Base-by-base conservation (phyloP, 2,888 invertebrate genomes). In the Ornithoptera priamus region DNA sequence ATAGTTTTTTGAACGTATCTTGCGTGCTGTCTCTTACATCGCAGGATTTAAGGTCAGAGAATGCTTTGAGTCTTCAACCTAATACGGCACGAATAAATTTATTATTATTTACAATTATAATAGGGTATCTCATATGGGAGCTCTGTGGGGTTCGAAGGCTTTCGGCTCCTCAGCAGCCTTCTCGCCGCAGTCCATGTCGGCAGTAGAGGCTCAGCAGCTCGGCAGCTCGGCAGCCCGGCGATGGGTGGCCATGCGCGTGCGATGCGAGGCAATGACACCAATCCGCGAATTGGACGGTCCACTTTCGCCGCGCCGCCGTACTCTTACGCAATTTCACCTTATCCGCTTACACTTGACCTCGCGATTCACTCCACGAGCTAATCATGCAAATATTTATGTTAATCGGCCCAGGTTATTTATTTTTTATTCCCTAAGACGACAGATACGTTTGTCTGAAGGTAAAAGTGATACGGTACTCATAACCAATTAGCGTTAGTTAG, bases 331-430 rank as follows among this genome's bases (percentile, higher is more conserved):
- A 92, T 83, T 80, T 85, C 86, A 87, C 89, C 88, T 90, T 87
- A 89, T 83, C 84, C 83, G 85, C 88, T 90, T 90, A 89, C 90
- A 90, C 92, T 91, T 91, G 92, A 90, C 92, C 90, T 83, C 85
- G 81, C 75, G 78, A 68, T 65, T 71, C 64, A 65, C 70, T 72
- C 65, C 72, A 57, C 1, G 56, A 65, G 62, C 66, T 62, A 59
- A 63, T 66, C 62, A 62, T 50, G 39, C 59, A 68, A 56, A 60
- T 60, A 59, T 65, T 10, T 59, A 24, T 42, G 60, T 69, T 24
- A 64, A 68, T 36, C 53, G n/a, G n/a, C 8, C 6, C 53, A n/a
- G 5, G 18, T 18, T 53, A 5, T 50, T 50, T 15, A 15, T 17
- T 50, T 50, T 50, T 17, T 2, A 50, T 46, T 4, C 15, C 15